Base-by-base conservation (phyloP, 2,797 vertebrate genomes). In the Pangasius krempfi region DNA sequence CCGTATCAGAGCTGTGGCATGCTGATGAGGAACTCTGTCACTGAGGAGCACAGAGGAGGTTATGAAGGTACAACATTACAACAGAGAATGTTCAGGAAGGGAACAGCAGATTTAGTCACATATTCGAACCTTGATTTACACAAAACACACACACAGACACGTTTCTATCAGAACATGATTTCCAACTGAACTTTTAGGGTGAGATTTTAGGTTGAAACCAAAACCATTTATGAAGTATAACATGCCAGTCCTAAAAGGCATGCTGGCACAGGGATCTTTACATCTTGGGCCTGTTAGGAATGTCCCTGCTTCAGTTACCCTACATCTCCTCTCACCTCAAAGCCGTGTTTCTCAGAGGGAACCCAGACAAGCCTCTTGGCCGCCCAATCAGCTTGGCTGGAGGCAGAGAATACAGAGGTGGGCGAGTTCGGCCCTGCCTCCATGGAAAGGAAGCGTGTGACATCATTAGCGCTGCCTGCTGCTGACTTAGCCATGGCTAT, bases 311-410 rank as follows among this genome's bases (percentile, higher is more conserved):
- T n/a, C 10, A 52, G 47, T 52, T 78, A 78, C n/a, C 14, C 76
- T 10, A 33, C 50, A 60, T 60, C 0, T 22, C 22, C 54, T 84
- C 93, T 95, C 91, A 97, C 96, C 96, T 98, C 98, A 64, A 98
- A 98, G 64, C 98, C 98, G 18, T 98, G 97, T 87, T 97, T 97
- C 94, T 98, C 97, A 0, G 98, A 98, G 0, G 98, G 97, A 91
- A 98, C 97, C 98, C 98, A 98, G 84, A 98, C 97, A 76, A 98
- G 96, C 89, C 97, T 96, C 92, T 97, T 97, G 0, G 97, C 97
- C 0, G 98, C 98, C 98, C 98, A 98, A 92, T 98, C 98, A 13
- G 97, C 97, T 92, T 98, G 97, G 92, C 96, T 96, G 91, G 96
- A 94, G 5, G 96, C 95, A 0, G 96, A 93, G 93, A 97, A 95